Evolutionary conservation across 2,888 invertebrate species (phyloP), one percentile per base, ranked within the genome.

Genomic region (Opisthograptis luteolata): DNA sequence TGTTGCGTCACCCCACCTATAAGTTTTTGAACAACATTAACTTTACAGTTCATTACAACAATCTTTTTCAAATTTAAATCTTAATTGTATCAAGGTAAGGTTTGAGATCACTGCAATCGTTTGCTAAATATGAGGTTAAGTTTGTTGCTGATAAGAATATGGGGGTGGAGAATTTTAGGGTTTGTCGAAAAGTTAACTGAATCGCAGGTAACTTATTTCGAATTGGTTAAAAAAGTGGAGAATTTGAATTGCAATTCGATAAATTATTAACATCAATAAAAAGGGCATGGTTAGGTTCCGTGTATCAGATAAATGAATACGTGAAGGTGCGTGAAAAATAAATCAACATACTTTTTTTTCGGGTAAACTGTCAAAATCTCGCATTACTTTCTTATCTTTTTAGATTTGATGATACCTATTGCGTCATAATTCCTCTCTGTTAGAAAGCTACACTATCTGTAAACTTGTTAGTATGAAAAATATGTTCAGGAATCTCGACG

Each of bases 101-200:
- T 57, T 42, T 2, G 50, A 10, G 8, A 6, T 28, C 0, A 9
- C 3, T 6, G 1, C 4, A 1, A 3, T 5, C 1, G 2, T 30
- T 39, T 24, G 12, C 0, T 0, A 34, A 4, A 2, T 2, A 40
- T 5, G 40, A 15, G 32, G 20, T 4, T 64, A 64, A 51, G 1
- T 53, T 73, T 44, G 73, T 62, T 17, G 50, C 42, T 52, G 43
- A 62, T 34, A 59, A 57, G 68, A 72, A 73, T 66, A 71, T 63
- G 75, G 60, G 82, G 84, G 83, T 68, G 81, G 75, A 77, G 76
- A 79, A 79, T 81, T 82, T 81, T 73, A 75, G 82, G 88, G 88
- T 84, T 82, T 78, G 81, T 68, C 75, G 76, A 80, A 87, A 84
- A 87, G 87, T 87, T 82, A 85, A 84, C 73, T 56, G 76, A 79